These are phyloP conservation scores for Tinea pellionella DNA, from an alignment of 2,888 invertebrate genomes.

Conservation along the genomic window DNA sequence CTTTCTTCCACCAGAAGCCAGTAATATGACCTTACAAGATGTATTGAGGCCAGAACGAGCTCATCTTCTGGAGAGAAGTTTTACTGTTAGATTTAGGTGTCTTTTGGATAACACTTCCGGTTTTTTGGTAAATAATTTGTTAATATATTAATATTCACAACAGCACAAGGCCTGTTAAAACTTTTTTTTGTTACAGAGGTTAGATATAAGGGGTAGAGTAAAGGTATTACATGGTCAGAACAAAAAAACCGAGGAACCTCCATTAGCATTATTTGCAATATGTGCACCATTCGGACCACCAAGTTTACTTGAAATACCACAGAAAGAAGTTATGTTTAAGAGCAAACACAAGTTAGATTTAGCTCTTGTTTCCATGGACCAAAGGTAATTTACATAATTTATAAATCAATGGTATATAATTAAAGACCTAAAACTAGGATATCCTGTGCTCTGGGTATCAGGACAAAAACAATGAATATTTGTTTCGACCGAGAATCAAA, in stretches of 20 bases:
- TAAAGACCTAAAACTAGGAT: too few relatives aligned
- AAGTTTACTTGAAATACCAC: constrained; percentile 94
- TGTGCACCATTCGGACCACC: constrained; percentile 99
- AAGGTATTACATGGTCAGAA: constrained; percentile 97
- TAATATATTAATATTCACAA: too few relatives aligned
- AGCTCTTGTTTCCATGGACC: constrained; percentile 96
- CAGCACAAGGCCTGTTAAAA: too few relatives aligned
- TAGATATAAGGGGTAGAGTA: constrained; percentile 97
- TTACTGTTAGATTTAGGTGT: constrained; percentile 98
- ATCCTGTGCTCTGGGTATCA: too few relatives aligned
- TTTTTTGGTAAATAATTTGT: constrained; percentile 85
- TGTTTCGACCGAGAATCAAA: too few relatives aligned
- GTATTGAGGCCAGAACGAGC: constrained; percentile 89
- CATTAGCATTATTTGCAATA: constrained; percentile 94
- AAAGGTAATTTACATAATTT: too few relatives aligned
- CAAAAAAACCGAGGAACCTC: constrained; percentile 92
- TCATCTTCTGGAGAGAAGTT: constrained; percentile 93
- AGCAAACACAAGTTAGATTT: constrained; percentile 99
- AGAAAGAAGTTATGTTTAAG: constrained; percentile 99
- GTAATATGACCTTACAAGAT: constrained; percentile 83
- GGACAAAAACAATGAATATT: too few relatives aligned
- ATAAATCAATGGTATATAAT: too few relatives aligned
- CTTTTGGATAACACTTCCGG: constrained; percentile 99
- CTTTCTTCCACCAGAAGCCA: constrained; percentile 84
- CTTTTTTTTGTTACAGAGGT: constrained; percentile 77